Evolutionary conservation across 2,888 invertebrate species (phyloP).

Genomic region (Steromphala cineraria): DNA sequence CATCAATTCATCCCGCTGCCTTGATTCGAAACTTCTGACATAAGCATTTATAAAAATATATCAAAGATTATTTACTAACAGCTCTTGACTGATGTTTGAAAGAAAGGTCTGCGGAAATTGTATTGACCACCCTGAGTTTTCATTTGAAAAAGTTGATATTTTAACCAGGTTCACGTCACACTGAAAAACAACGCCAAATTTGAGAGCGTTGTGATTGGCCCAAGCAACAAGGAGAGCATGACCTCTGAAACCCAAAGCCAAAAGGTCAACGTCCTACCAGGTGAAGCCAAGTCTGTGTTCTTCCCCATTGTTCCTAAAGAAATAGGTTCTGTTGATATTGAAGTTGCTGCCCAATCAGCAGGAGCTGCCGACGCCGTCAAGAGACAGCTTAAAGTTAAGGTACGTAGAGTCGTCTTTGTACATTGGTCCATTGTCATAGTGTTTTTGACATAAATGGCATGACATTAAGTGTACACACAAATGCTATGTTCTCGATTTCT

Average conservation of each 20-base stretch:
- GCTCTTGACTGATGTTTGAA: no score
- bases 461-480: no score
- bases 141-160: no score
- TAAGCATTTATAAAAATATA: no score
- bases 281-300: constrained; percentile 23
- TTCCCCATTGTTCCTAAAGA: constrained; percentile 4
- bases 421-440: no score
- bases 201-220: constrained; percentile 13
- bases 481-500: no score
- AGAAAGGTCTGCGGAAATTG: no score
- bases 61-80: no score
- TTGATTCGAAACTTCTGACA: no score
- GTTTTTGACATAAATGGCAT: no score
- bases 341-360: neutral
- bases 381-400: constrained; percentile 11
- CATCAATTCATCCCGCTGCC: no score
- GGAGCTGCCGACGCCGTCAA: neutral
- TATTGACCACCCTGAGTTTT: no score
- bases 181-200: constrained; percentile 35
- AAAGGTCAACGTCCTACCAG: constrained; percentile 11
- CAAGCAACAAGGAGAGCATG: constrained; percentile 15
- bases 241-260: constrained; percentile 1
- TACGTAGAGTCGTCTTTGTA: neutral
- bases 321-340: constrained; percentile 8
- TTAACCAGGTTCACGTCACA: constrained; percentile 44